phyloP scores from a whole-genome alignment of 2,113 vertebrate genomes.

The Epinephelus cyanopodus region DNA sequence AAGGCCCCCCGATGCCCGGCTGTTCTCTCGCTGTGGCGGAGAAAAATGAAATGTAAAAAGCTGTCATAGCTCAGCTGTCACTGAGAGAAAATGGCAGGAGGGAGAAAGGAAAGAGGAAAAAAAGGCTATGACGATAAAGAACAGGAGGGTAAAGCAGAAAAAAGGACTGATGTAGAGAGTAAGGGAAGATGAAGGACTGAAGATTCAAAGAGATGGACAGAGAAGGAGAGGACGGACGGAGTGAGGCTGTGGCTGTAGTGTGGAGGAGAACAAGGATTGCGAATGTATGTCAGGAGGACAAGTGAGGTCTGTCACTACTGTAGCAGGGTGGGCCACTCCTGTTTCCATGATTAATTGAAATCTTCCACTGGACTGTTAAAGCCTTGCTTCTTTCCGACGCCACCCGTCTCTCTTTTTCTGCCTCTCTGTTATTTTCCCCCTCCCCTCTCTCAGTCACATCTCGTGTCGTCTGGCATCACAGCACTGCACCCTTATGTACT shows the following conservation, averaged over 20 bases:
- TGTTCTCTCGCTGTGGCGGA: conserved; percentile 60
- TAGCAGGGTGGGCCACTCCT: conserved; percentile 66
- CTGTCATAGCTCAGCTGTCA: conserved; percentile 74
- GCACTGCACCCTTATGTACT: not conserved
- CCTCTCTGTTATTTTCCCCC: conserved; percentile 43
- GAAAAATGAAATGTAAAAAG: conserved; percentile 71
- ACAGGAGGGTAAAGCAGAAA: not conserved
- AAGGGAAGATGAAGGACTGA: not conserved
- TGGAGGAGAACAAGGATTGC: not conserved
- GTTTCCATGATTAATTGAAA: conserved; percentile 83
- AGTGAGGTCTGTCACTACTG: conserved; percentile 68
- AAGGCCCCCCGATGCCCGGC: conserved; percentile 69
- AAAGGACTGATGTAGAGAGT: not conserved
- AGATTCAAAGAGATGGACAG: not conserved
- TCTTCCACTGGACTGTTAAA: conserved; percentile 72
- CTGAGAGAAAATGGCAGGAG: conserved; percentile 33
- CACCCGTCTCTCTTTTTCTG: conserved; percentile 37
- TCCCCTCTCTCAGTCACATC: conserved; percentile 26
- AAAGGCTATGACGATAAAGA: not conserved
- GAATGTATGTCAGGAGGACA: conserved; percentile 77
- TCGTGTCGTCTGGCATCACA: conserved; percentile 2
- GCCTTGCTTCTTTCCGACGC: conserved; percentile 62
- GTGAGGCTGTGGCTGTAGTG: not conserved
- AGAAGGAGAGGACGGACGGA: not conserved
- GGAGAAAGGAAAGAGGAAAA: not conserved